A percentile compares a stretch with the other conserved stretches of the same genome.
These are phyloP conservation scores for Bufotes viridis DNA, from an alignment of 2,797 vertebrate species.

Conservation along the genomic window DNA sequence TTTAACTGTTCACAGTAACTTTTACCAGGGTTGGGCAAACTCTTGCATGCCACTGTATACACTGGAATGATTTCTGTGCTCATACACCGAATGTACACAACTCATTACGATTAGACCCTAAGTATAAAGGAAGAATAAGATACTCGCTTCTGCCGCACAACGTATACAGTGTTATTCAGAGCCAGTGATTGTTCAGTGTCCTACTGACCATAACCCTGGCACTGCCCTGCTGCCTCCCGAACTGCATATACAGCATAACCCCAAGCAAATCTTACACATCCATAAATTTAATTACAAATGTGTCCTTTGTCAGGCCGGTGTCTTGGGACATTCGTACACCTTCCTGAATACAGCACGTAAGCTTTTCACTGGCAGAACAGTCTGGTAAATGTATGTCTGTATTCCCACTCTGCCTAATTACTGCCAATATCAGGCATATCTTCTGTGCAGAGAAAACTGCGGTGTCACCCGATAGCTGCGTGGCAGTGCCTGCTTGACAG, in stretches of 20 bases:
- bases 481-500: conserved; percentile 35
- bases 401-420: conserved; percentile 58
- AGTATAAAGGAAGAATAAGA: background rate
- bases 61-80: too few relatives aligned
- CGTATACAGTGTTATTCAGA: background rate
- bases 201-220: background rate
- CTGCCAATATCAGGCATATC: conserved; percentile 58
- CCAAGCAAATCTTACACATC: conserved; percentile 27
- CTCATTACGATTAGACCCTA: background rate
- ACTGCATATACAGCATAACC: background rate
- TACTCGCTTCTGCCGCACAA: background rate
- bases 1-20: too few relatives aligned
- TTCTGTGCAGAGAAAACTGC: conserved; percentile 56
- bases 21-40: too few relatives aligned
- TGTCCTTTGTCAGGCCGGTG: background rate
- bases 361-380: conserved; percentile 14
- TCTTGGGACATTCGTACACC: conserved; percentile 13
- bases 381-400: conserved; percentile 43
- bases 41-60: too few relatives aligned
- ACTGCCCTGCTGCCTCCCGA: background rate
- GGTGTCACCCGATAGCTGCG: conserved; percentile 62
- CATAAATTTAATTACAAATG: background rate
- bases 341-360: background rate
- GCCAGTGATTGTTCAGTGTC: background rate
- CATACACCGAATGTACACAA: background rate